Evolutionary conservation across 2,113 vertebrate species (phyloP).

Genomic region (Datnioides undecimradiatus): DNA sequence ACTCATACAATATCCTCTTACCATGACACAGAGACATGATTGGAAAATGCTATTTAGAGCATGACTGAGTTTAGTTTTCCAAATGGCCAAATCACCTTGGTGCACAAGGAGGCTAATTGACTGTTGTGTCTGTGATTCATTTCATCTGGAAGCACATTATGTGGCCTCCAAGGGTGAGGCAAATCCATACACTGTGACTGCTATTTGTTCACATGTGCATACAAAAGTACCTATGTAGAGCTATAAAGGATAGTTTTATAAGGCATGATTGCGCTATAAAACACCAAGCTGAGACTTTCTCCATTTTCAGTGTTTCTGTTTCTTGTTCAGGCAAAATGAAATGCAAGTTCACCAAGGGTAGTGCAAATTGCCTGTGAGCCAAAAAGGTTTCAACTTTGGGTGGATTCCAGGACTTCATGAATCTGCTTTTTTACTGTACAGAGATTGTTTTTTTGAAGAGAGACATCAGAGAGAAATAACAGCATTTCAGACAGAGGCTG

Average conservation of each 20-base stretch:
- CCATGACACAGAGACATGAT: constrained; percentile 5
- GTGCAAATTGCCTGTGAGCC: neutral
- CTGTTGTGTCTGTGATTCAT: constrained; percentile 14
- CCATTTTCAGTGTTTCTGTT: neutral
- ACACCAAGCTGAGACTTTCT: neutral
- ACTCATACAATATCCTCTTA: neutral
- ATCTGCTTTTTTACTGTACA: neutral
- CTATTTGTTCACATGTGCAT: neutral
- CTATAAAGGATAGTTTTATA: constrained; percentile 2
- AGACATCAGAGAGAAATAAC: neutral
- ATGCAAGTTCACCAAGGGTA: neutral
- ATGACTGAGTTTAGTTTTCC: neutral
- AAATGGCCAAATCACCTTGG: constrained; percentile 17
- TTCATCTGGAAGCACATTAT: neutral
- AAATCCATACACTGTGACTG: neutral
- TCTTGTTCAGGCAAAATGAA: neutral
- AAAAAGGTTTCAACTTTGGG: no score
- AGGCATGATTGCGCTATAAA: constrained; percentile 37
- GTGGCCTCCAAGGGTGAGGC: neutral
- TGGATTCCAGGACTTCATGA: neutral
- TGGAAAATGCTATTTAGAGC: constrained; percentile 16
- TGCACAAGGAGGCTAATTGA: constrained; percentile 22
- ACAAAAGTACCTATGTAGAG: constrained; percentile 11
- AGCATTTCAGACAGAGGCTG: neutral
- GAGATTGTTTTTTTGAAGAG: neutral